phyloP scores from a whole-genome alignment of 1,140 invertebrate genomes.

The Zeugodacus cucurbitae region DNA sequence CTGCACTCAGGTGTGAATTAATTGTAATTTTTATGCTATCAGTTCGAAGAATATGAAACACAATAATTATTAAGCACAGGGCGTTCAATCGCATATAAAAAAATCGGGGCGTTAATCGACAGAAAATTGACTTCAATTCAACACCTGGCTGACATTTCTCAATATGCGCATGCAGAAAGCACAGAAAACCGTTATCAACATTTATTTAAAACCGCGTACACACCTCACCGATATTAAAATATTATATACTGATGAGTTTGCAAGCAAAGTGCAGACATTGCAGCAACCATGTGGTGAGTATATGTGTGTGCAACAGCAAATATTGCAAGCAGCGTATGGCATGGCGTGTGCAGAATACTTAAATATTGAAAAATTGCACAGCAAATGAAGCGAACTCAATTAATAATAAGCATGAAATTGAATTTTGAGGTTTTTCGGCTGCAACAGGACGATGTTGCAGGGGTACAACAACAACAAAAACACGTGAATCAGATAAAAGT shows the following conservation, averaged over 20 bases:
- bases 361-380: slow-evolving; percentile 32
- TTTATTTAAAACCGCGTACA: neutral
- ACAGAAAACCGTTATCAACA: slow-evolving; percentile 13
- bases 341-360: slow-evolving; percentile 4
- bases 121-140: slow-evolving; percentile 36
- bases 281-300: neutral
- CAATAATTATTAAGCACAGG: neutral
- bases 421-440: slow-evolving; percentile 8
- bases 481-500: neutral
- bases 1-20: neutral
- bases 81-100: neutral
- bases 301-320: neutral
- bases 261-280: neutral
- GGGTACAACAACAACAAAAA: neutral
- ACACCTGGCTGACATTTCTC: slow-evolving; percentile 17
- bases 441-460: neutral
- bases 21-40: neutral
- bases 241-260: neutral
- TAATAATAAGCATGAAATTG: slow-evolving; percentile 63
- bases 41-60: neutral
- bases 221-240: neutral
- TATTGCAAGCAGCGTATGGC: neutral
- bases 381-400: slow-evolving; percentile 56
- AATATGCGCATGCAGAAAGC: neutral
- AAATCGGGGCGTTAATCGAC: slow-evolving; percentile 1